Conservation (phyloP, 2,888 invertebrate genomes). For the Alcis repandata region DNA sequence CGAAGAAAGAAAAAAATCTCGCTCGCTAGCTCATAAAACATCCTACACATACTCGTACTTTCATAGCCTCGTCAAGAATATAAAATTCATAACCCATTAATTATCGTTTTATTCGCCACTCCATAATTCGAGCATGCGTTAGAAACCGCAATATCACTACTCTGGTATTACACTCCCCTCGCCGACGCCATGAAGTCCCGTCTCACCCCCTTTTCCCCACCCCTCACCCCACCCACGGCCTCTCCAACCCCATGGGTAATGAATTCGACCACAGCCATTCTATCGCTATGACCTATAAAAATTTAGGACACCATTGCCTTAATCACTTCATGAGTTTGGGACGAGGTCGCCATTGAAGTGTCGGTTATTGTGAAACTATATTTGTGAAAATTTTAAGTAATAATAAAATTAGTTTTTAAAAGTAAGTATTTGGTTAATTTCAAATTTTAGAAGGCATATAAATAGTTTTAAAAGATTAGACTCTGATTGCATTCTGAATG, state of each 20-base stretch:
- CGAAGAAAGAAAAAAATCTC: neutral
- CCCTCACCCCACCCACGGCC: conserved; percentile 55
- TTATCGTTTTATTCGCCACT: conserved; percentile 59
- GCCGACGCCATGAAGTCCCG: conserved; percentile 77
- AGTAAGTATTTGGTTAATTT: neutral
- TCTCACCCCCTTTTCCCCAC: conserved; percentile 55
- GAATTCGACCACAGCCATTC: conserved; percentile 77
- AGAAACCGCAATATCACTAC: conserved; percentile 83
- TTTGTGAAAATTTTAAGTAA: neutral
- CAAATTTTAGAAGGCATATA: too few species aligned
- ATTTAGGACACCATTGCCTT: conserved; percentile 73
- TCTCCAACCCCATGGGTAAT: conserved; percentile 76
- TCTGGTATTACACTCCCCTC: conserved; percentile 80
- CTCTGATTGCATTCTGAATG: too few species aligned
- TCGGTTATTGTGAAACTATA: conserved; percentile 17
- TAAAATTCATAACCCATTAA: conserved; percentile 42
- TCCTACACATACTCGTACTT: neutral
- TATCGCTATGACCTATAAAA: conserved; percentile 80
- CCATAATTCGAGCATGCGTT: conserved; percentile 69
- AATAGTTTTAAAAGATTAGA: too few species aligned
- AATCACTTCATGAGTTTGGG: conserved; percentile 61
- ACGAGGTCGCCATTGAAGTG: conserved; percentile 28
- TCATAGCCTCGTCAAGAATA: neutral
- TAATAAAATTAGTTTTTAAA: neutral
- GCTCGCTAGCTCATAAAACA: neutral